Evolutionary conservation across 2,797 vertebrate species (phyloP).

Genomic region (Melanotaenia trifasciata): DNA sequence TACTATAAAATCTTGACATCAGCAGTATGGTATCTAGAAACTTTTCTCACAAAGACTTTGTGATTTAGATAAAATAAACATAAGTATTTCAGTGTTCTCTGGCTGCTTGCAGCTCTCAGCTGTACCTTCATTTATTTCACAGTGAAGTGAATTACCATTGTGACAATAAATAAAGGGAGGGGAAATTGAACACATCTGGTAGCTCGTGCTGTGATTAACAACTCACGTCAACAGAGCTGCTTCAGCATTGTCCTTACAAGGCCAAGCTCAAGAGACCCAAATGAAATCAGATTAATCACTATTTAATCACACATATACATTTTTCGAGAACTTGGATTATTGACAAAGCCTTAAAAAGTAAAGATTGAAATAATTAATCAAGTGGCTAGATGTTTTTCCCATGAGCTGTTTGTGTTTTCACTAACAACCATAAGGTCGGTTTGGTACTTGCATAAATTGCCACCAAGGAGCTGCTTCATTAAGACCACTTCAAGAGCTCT

Average conservation of each 20-base stretch:
- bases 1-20: constrained; percentile 64
- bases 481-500: constrained; percentile 20
- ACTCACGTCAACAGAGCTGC: constrained; percentile 42
- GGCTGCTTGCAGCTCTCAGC: constrained; percentile 21
- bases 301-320: constrained; percentile 48
- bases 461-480: constrained; percentile 35
- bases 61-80: constrained; percentile 38
- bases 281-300: constrained; percentile 63
- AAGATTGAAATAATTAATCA: constrained; percentile 57
- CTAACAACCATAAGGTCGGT: constrained; percentile 25
- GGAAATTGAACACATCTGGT: constrained; percentile 58
- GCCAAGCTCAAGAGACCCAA: constrained; percentile 30
- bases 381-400: constrained; percentile 17
- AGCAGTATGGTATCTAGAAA: constrained; percentile 45
- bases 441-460: constrained; percentile 49
- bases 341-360: constrained; percentile 55
- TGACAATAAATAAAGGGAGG: constrained; percentile 62
- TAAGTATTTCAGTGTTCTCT: constrained; percentile 17
- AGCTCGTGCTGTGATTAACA: constrained; percentile 66
- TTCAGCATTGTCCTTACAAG: constrained; percentile 58
- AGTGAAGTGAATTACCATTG: constrained; percentile 55
- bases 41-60: constrained; percentile 29
- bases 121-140: constrained; percentile 36
- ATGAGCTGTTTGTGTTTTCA: constrained; percentile 39
- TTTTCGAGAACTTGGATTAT: constrained; percentile 44